Conservation (phyloP, 2,113 vertebrate genomes). For the Colinus virginianus region DNA sequence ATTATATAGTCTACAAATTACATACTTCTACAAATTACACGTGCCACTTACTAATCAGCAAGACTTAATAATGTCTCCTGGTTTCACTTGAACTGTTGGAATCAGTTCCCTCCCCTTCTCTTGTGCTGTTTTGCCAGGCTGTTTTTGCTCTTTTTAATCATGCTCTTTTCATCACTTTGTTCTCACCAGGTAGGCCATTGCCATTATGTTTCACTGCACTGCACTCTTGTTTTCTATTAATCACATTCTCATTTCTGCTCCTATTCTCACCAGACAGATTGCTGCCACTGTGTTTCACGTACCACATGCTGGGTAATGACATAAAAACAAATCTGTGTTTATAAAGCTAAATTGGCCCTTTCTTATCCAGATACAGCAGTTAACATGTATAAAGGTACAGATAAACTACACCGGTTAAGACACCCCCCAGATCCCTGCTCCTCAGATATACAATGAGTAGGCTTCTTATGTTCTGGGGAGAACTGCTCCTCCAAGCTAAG, state of each 20-base stretch:
- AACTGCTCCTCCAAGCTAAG: not conserved
- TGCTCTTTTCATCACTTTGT: not conserved
- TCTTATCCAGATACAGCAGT: not conserved
- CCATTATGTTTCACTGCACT: not conserved
- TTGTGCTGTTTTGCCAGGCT: not conserved
- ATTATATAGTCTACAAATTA: not conserved
- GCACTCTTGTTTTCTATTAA: not conserved
- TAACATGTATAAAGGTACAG: not conserved
- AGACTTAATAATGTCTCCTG: not conserved
- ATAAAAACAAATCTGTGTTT: not conserved
- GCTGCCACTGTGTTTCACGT: not conserved
- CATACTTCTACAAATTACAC: not conserved
- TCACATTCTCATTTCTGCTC: not conserved
- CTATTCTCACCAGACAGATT: not conserved
- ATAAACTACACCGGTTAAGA: not conserved
- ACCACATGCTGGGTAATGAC: not conserved
- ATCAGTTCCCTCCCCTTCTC: not conserved
- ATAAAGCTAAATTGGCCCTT: not conserved
- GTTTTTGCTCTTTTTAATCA: not conserved
- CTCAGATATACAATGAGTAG: not conserved
- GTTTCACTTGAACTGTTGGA: not conserved
- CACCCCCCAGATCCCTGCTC: not conserved
- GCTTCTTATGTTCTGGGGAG: not conserved
- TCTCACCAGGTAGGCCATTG: not conserved
- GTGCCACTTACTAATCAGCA: not conserved